Conservation (phyloP, 2,113 vertebrate species). For the Ctenodactylus gundi region DNA sequence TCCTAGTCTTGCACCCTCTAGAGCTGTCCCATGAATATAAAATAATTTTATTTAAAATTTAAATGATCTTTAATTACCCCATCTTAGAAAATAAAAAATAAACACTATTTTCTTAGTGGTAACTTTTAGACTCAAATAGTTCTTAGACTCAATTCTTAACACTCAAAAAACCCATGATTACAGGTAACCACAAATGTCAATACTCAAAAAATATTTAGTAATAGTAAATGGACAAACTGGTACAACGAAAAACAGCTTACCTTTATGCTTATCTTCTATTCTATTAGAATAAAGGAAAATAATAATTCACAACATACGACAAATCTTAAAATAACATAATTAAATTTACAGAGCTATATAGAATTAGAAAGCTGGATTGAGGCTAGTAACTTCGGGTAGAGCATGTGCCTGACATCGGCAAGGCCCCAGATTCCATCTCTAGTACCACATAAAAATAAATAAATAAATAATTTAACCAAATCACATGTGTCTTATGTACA, state of each 20-base stretch:
- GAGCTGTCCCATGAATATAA: not conserved
- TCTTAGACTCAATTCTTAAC: conserved; percentile 13
- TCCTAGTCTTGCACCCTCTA: not conserved
- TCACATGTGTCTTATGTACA: not conserved
- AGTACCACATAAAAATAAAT: not conserved
- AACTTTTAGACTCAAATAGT: not conserved
- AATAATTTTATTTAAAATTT: conserved; percentile 12
- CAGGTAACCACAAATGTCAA: not conserved
- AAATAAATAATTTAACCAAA: not conserved
- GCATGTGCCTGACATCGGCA: accelerated
- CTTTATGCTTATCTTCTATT: not conserved
- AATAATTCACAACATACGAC: not conserved
- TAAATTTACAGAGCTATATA: not conserved
- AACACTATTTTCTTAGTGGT: not conserved
- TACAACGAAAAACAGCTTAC: not conserved
- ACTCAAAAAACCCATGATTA: not conserved
- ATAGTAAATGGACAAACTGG: not conserved
- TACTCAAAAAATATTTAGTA: not conserved
- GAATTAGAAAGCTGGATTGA: not conserved
- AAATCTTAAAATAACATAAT: not conserved
- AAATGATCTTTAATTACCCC: conserved; percentile 33
- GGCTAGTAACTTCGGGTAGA: no score
- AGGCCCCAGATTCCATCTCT: not conserved
- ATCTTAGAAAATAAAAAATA: conserved; percentile 21
- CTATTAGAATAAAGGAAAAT: not conserved